Percentiles rank a stretch among this genome's conserved stretches.
phyloP scores from a whole-genome alignment of 2,113 vertebrate genomes.

The Bothrops jararaca region DNA sequence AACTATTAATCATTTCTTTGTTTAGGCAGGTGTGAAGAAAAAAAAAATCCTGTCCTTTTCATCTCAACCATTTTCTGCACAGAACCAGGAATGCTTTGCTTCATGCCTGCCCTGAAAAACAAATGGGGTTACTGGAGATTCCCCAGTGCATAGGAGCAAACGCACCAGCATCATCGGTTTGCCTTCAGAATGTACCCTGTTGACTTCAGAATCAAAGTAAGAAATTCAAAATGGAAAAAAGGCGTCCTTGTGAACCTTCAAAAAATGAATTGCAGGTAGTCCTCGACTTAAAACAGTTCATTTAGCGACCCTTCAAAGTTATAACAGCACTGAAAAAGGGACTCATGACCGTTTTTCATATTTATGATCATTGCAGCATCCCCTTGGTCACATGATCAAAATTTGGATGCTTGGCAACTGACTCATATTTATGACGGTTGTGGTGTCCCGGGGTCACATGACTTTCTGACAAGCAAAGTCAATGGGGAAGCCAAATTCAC shows the following conservation, averaged over 20 bases:
- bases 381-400: too few relatives aligned
- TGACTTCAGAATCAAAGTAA: slow-evolving; percentile 28
- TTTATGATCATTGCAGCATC: too few relatives aligned
- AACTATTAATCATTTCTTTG: neutral
- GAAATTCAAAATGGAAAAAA: neutral
- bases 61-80: neutral
- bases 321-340: neutral
- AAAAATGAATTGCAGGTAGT: neutral
- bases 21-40: too few relatives aligned
- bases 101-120: neutral
- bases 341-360: neutral
- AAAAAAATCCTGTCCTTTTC: neutral
- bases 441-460: neutral
- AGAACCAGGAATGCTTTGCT: neutral
- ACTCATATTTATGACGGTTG: too few relatives aligned
- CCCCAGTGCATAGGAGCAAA: neutral
- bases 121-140: neutral
- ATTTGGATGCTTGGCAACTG: too few relatives aligned
- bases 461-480: neutral
- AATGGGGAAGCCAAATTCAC: neutral
- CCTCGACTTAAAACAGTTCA: neutral
- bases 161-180: too few relatives aligned
- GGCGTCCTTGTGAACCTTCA: neutral
- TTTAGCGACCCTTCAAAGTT: neutral
- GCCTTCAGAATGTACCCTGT: neutral